Percentiles rank a stretch among this genome's conserved stretches.
phyloP scores from a whole-genome alignment of 2,888 invertebrate genomes.

The Macropis europaea region DNA sequence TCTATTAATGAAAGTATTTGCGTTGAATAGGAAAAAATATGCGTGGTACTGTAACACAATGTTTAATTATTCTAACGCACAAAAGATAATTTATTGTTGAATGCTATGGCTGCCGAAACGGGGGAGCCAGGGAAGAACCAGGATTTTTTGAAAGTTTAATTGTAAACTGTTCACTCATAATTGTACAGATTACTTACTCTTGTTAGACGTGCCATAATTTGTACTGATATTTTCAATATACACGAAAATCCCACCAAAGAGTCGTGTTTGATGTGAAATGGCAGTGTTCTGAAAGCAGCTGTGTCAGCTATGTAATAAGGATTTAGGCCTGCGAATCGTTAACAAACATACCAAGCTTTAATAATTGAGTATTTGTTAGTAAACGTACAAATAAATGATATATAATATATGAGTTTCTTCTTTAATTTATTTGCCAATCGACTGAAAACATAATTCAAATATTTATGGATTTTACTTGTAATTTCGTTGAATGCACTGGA shows the following conservation, averaged over 20 bases:
- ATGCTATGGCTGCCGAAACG: neutral
- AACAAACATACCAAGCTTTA: neutral
- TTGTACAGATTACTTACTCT: neutral
- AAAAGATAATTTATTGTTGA: neutral
- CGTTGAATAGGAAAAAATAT: neutral
- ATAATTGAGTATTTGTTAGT: neutral
- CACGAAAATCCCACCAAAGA: neutral
- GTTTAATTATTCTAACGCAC: constrained; percentile 1
- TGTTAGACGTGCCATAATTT: constrained; percentile 4
- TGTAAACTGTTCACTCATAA: neutral
- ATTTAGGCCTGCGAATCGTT: neutral
- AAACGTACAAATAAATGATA: constrained; percentile 19
- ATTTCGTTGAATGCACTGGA: no score
- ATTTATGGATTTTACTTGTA: neutral
- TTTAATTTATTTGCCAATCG: neutral
- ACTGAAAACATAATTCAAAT: neutral
- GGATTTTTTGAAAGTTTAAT: neutral
- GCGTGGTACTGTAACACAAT: neutral
- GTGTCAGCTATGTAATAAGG: neutral
- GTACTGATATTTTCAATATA: no score
- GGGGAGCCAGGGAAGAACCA: neutral
- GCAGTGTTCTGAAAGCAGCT: neutral
- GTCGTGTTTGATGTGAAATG: neutral
- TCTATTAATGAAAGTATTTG: neutral
- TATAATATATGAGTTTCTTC: neutral